Conservation (phyloP, 2,888 invertebrate genomes). For the Ochropleura leucogaster region DNA sequence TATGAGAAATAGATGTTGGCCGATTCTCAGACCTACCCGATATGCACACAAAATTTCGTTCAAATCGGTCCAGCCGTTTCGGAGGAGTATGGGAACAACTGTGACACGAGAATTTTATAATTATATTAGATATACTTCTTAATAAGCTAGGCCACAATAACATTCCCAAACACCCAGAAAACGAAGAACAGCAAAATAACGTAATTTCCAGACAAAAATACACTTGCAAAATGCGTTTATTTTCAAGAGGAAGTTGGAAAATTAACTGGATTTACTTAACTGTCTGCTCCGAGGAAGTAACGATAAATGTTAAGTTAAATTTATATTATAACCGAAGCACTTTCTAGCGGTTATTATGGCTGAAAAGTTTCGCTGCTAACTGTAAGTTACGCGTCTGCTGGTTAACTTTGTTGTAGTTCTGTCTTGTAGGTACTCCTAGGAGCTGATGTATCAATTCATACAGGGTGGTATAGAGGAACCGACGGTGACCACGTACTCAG, state of each 20-base stretch:
- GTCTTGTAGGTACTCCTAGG: constrained; percentile 44
- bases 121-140: no score
- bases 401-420: constrained; percentile 70
- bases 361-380: constrained; percentile 76
- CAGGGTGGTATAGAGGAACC: no score
- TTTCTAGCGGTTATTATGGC: constrained; percentile 77
- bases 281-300: constrained; percentile 54
- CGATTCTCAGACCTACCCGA: no score
- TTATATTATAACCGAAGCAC: constrained; percentile 67
- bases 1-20: no score
- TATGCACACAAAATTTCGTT: no score
- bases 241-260: constrained; percentile 45
- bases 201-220: constrained; percentile 9
- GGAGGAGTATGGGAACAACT: no score
- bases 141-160: background rate
- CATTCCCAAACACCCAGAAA: background rate
- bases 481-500: no score
- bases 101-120: no score
- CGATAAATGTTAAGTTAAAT: constrained; percentile 62
- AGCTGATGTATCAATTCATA: background rate
- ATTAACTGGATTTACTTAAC: constrained; percentile 53
- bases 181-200: background rate
- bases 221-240: constrained; percentile 4
- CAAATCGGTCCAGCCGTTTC: no score
- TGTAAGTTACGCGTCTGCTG: constrained; percentile 72